These are phyloP conservation scores for Nasonia oneida DNA, from an alignment of 2,888 invertebrate species.

Conservation along the genomic window DNA sequence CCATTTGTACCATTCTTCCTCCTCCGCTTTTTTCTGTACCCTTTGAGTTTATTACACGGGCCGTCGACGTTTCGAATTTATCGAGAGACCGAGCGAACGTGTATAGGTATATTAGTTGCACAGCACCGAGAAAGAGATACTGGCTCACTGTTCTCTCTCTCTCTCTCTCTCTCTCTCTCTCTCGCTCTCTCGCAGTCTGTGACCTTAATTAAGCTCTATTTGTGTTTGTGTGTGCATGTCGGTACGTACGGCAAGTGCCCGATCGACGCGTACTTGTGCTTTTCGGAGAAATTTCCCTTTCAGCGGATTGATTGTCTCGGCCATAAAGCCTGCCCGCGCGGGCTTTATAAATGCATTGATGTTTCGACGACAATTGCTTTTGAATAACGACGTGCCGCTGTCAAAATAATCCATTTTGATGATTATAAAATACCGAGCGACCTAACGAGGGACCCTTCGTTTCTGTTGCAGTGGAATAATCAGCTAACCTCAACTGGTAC, in stretches of 20 bases:
- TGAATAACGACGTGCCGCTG: neutral
- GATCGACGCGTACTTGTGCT: conserved; percentile 25
- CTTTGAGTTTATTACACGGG: conserved; percentile 48
- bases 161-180: neutral
- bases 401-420: neutral
- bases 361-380: neutral
- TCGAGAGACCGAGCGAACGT: neutral
- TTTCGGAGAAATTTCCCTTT: conserved; percentile 55
- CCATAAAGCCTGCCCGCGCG: neutral
- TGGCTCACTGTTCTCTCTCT: conserved; percentile 23
- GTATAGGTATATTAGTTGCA: neutral
- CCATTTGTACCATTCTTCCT: conserved; percentile 35
- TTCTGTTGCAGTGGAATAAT: neutral
- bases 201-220: conserved; percentile 41
- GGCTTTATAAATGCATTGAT: conserved; percentile 9
- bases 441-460: neutral
- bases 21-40: neutral
- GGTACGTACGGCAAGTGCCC: neutral
- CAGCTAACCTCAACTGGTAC: conserved; percentile 13
- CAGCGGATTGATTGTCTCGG: conserved; percentile 27
- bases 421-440: neutral
- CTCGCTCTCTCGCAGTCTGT: conserved; percentile 3
- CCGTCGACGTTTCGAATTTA: conserved; percentile 49
- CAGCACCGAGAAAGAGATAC: neutral
- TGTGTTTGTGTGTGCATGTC: conserved; percentile 4